Conservation (phyloP, 2,113 vertebrate genomes). For the Phodopus roborovskii region DNA sequence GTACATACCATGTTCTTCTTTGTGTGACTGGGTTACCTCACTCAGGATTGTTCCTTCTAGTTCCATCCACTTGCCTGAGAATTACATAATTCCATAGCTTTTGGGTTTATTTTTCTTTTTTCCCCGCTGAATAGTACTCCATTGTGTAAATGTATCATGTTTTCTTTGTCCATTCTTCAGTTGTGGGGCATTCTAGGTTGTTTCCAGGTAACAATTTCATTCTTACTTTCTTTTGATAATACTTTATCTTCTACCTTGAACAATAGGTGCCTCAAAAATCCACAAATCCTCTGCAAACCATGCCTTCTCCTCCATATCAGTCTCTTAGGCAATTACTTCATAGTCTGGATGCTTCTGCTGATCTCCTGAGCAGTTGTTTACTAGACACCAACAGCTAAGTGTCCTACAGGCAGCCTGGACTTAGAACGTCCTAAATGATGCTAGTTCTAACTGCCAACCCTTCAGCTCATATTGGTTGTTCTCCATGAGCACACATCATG, state of each 20-base stretch:
- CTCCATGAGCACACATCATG: neutral
- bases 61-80: no score
- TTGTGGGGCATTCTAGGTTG: no score
- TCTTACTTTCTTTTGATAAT: neutral
- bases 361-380: neutral
- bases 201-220: neutral
- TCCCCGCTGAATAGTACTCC: no score
- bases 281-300: rapidly evolving
- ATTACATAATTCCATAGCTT: no score
- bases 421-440: no score
- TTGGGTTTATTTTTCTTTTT: no score
- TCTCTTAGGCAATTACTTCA: neutral
- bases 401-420: no score
- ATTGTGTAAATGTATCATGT: no score
- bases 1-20: no score
- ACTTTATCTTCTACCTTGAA: neutral
- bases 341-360: neutral
- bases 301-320: rapidly evolving
- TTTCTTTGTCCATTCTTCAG: no score
- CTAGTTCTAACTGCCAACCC: neutral
- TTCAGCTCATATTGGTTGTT: neutral
- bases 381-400: neutral
- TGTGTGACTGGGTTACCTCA: no score
- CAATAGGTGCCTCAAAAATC: neutral
- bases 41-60: no score